Evolutionary conservation across 53 echinoderm and acorn worm genomes (phyloP), one percentile per base, ranked within the genome.

Genomic region (Patiria pectinifera): DNA sequence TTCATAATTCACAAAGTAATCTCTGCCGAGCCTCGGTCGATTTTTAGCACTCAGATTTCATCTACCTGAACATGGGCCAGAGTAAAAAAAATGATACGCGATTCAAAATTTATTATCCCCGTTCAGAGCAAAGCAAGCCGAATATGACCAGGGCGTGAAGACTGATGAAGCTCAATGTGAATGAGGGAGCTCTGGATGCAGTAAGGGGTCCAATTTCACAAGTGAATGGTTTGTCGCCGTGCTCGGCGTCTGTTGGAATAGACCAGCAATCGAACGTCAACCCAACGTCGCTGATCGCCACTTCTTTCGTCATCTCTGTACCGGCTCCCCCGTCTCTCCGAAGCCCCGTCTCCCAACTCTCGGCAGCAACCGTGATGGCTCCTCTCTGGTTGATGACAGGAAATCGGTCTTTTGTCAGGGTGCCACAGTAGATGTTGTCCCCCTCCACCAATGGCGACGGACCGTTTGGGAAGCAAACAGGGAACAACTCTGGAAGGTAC

Each of bases 251-350:
- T 8, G 90, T 90, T 11, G 90, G 90, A 63, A 90, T 90, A 21
- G 90, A 90, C 90, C 90, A 90, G 49, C 90, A 90, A 66, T 90
- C 90, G 25, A 77, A 90, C 1, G 81, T 90, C 81, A 90, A 81
- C 69, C 90, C 90, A 10, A 90, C 90, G 47, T 90, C 90, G 16
- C 80, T 80, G 80, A 90, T 22, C 1, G 90, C 80, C 48, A 90
- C 90, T 11, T 81, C 46, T 81, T 90, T 90, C 90, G 82, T 90
- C 90, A 90, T 90, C 48, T 90, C 90, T 2, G 90, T 80, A 11
- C 90, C 90, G 22, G 90, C 80, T 15, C 90, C 90, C 2, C 90
- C 90, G 25, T 90, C 90, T 44, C 90, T 77, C 45, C 90, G 80
- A 43, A 90, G 90, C 12, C 90, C 90, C 90, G 60, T 80, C 69